Conservation (phyloP, 1,140 invertebrate species). For the Drosophila ironensis region DNA sequence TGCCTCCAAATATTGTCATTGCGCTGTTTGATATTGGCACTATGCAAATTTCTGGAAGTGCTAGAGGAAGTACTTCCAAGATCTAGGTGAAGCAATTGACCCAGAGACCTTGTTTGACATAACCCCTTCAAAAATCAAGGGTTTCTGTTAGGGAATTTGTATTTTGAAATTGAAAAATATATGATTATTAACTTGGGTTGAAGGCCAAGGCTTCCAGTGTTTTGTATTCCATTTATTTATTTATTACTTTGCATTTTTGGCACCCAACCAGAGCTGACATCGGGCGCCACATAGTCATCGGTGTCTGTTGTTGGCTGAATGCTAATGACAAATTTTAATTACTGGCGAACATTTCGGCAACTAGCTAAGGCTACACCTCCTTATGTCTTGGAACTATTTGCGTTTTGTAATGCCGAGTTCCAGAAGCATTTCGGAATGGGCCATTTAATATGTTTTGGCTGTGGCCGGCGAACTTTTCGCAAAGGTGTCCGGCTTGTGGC, state of each 20-base stretch:
- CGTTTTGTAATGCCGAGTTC: conserved; percentile 18
- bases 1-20: conserved; percentile 41
- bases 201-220: conserved; percentile 23
- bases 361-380: not conserved
- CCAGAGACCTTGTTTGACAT: conserved; percentile 11
- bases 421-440: conserved; percentile 26
- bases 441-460: conserved; percentile 4
- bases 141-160: too few species aligned
- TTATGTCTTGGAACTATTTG: not conserved
- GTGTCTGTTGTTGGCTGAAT: conserved; percentile 17
- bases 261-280: not conserved
- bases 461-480: conserved; percentile 27
- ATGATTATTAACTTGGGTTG: too few species aligned
- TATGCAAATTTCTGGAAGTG: conserved; percentile 10
- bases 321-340: conserved; percentile 29
- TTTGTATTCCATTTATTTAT: not conserved
- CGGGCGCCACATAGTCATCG: conserved; percentile 18
- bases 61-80: conserved; percentile 16
- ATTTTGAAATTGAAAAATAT: too few species aligned
- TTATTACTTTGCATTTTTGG: conserved; percentile 26
- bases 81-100: conserved; percentile 32
- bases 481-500: conserved; percentile 36
- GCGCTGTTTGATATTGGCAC: conserved; percentile 24
- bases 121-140: not conserved
- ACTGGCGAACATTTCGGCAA: conserved; percentile 4